Percentiles rank a stretch among this genome's conserved stretches.
Conservation (phyloP, 1,140 invertebrate species). For the Saccostrea cuccullata region DNA sequence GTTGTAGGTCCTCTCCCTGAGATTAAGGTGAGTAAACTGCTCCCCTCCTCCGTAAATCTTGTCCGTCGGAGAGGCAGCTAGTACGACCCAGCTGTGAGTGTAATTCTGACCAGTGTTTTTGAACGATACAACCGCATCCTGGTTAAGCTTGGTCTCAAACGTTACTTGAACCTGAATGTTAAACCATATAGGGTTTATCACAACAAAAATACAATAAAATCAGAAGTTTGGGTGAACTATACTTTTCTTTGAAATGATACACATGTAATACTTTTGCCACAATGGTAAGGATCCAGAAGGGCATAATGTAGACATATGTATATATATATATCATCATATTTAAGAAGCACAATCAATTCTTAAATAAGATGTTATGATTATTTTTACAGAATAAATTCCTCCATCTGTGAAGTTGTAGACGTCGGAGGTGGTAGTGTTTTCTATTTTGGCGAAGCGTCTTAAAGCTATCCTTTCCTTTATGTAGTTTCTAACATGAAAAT, state of each 20-base stretch:
- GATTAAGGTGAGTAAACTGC: conserved; percentile 37
- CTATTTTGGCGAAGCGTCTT: not conserved
- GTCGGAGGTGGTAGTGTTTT: not conserved
- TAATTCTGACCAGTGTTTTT: not conserved
- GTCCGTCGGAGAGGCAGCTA: not conserved
- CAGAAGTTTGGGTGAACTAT: too few relatives aligned
- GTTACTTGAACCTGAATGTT: conserved; percentile 27
- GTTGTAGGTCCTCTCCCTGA: not conserved
- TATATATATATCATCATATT: too few relatives aligned
- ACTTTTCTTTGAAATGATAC: too few relatives aligned
- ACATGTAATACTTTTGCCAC: too few relatives aligned
- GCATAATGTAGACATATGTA: too few relatives aligned
- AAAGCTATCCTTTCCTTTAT: conserved; percentile 42
- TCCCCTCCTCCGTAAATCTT: conserved; percentile 20
- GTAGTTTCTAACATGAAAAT: conserved; percentile 49
- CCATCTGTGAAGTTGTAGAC: conserved; percentile 30
- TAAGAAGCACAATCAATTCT: too few relatives aligned
- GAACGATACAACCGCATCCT: conserved; percentile 11
- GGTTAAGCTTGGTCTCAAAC: conserved; percentile 33
- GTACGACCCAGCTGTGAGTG: not conserved
- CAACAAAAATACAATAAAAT: not conserved
- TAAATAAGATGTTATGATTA: too few relatives aligned
- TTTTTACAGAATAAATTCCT: not conserved
- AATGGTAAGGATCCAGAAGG: too few relatives aligned
- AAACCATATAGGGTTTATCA: not conserved